phyloP scores from a whole-genome alignment of 2,113 vertebrate genomes.

The Prolemur simus region DNA sequence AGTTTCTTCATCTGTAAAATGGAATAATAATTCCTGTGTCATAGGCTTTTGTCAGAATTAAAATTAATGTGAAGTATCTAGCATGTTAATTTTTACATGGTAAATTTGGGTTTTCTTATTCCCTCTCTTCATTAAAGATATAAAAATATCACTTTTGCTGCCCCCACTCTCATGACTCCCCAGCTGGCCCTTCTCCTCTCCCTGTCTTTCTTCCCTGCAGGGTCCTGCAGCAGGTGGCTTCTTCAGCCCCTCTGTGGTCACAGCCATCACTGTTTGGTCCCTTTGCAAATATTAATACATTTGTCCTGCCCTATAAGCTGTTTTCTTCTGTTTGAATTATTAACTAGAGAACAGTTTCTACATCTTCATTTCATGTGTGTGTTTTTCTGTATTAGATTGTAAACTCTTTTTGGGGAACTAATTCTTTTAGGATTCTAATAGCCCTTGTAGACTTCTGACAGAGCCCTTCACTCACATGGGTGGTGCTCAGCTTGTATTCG shows the following conservation, averaged over 20 bases:
- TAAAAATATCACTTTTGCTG: neutral
- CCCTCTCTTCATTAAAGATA: neutral
- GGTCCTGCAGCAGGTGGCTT: neutral
- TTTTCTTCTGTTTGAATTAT: neutral
- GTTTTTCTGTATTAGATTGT: neutral
- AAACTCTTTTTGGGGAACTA: neutral
- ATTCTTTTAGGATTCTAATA: neutral
- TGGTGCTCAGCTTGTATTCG: neutral
- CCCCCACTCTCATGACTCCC: neutral
- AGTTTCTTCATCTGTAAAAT: neutral
- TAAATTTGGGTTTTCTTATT: neutral
- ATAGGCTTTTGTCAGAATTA: neutral
- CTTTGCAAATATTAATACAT: neutral
- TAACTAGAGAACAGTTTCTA: neutral
- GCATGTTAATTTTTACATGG: neutral
- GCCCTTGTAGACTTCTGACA: neutral
- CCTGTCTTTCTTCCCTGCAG: too few relatives aligned
- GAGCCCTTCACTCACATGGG: neutral
- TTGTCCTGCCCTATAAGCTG: neutral
- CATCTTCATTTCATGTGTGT: too few relatives aligned
- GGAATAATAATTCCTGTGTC: neutral
- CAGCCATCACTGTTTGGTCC: neutral
- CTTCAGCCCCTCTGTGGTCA: neutral
- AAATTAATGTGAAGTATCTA: neutral
- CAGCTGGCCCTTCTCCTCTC: neutral